These are phyloP conservation scores for Vicugna pacos DNA, from an alignment of 2,113 vertebrate genomes.

Conservation along the genomic window DNA sequence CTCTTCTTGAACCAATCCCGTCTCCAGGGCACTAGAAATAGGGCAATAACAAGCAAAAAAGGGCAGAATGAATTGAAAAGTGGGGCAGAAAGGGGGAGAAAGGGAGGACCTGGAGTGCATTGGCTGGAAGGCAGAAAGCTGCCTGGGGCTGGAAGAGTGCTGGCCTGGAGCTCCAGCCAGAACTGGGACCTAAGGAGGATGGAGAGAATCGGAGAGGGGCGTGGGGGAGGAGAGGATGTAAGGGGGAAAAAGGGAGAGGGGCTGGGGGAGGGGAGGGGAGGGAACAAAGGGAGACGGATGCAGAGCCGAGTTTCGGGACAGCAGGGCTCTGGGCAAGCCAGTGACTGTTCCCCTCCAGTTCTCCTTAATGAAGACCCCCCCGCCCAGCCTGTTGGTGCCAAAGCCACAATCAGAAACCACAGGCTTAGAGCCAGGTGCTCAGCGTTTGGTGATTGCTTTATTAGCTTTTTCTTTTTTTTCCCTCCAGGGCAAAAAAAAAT, in stretches of 20 bases:
- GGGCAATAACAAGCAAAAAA: slow-evolving; percentile 64
- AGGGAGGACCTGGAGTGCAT: not conserved
- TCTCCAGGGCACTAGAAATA: slow-evolving; percentile 73
- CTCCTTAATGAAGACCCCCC: not conserved
- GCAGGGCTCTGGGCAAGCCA: not conserved
- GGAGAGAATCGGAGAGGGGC: not conserved
- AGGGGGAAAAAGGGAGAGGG: no score
- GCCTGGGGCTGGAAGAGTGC: not conserved
- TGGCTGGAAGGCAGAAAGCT: not conserved
- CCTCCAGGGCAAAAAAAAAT: slow-evolving; percentile 54
- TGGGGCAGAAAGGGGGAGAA: not conserved
- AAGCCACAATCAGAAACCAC: not conserved
- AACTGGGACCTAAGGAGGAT: not conserved
- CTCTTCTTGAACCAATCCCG: not conserved
- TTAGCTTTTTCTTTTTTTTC: slow-evolving; percentile 42
- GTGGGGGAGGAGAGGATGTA: not conserved
- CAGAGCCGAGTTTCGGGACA: not conserved
- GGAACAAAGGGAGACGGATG: not conserved
- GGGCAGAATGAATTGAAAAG: slow-evolving; percentile 73
- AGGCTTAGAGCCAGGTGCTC: slow-evolving; percentile 56
- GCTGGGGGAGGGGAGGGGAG: not conserved
- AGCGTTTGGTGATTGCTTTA: slow-evolving; percentile 65
- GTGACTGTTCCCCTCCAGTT: not conserved
- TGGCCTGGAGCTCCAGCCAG: not conserved
- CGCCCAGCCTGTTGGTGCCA: not conserved